Evolutionary conservation across 2,888 invertebrate genomes (phyloP).

Genomic region (Alcis repandata): DNA sequence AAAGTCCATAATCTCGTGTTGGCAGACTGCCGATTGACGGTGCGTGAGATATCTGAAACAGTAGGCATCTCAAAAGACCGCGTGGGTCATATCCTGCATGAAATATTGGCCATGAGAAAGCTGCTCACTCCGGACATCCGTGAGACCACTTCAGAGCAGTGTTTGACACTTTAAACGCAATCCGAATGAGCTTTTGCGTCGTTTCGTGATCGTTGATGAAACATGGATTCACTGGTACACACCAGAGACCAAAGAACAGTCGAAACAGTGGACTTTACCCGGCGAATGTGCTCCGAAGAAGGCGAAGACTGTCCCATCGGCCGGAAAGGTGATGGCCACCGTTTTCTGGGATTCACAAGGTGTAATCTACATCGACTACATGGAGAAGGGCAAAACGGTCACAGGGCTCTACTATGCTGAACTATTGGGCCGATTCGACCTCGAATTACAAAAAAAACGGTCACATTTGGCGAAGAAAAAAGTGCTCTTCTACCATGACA

Average conservation of each 20-base stretch:
- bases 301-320: constrained; percentile 43
- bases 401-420: constrained; percentile 48
- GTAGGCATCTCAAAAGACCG: constrained; percentile 51
- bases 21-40: constrained; percentile 4
- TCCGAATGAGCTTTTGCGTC: constrained; percentile 50
- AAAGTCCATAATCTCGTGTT: constrained; percentile 47
- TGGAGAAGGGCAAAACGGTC: constrained; percentile 50
- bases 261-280: constrained; percentile 30
- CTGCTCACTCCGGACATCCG: constrained; percentile 1
- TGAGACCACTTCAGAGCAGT: constrained; percentile 2
- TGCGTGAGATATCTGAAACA: constrained; percentile 16
- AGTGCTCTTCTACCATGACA: too few relatives aligned
- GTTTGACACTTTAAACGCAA: constrained; percentile 50
- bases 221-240: constrained; percentile 53
- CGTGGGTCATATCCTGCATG: constrained; percentile 49
- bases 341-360: constrained; percentile 51
- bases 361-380: constrained; percentile 48
- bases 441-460: too few relatives aligned
- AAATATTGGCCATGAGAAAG: constrained; percentile 29
- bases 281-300: constrained; percentile 39
- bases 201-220: constrained; percentile 60
- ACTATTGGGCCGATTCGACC: constrained; percentile 47
- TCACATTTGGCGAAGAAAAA: too few relatives aligned
- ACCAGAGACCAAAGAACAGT: constrained; percentile 54
- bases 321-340: constrained; percentile 47